Evolutionary conservation across 1,140 invertebrate genomes (phyloP).

Genomic region (Dinoponera quadriceps): DNA sequence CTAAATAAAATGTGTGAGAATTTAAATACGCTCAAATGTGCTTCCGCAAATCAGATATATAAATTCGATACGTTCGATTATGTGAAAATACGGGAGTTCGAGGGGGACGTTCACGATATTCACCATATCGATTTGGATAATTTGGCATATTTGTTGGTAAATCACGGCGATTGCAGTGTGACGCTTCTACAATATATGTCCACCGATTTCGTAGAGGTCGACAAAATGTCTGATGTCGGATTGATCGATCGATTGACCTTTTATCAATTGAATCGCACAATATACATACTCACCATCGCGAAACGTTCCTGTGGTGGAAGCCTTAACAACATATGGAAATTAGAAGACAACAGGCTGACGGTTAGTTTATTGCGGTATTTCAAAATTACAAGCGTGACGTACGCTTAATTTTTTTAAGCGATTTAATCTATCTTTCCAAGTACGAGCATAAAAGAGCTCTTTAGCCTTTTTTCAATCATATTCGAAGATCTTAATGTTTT

Average conservation of each 20-base stretch:
- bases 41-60: conserved; percentile 80
- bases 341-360: conserved; percentile 74
- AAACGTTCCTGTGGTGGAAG: conserved; percentile 61
- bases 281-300: conserved; percentile 80
- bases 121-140: conserved; percentile 77
- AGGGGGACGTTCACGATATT: conserved; percentile 75
- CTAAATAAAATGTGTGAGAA: conserved; percentile 77
- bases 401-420: neutral
- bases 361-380: conserved; percentile 57
- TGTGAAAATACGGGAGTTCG: conserved; percentile 77
- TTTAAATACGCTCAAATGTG: conserved; percentile 70
- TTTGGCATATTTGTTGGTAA: conserved; percentile 81
- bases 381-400: neutral
- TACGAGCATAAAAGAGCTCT: no score
- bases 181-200: conserved; percentile 69
- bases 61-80: conserved; percentile 84
- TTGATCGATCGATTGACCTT: conserved; percentile 77
- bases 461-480: neutral
- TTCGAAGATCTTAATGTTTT: neutral
- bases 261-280: conserved; percentile 65
- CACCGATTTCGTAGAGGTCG: conserved; percentile 63
- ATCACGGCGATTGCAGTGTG: conserved; percentile 75
- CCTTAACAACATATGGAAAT: conserved; percentile 82
- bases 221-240: conserved; percentile 72
- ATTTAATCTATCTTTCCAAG: no score